Base-by-base conservation (phyloP, 2,113 vertebrate genomes). In the Oxyura jamaicensis region DNA sequence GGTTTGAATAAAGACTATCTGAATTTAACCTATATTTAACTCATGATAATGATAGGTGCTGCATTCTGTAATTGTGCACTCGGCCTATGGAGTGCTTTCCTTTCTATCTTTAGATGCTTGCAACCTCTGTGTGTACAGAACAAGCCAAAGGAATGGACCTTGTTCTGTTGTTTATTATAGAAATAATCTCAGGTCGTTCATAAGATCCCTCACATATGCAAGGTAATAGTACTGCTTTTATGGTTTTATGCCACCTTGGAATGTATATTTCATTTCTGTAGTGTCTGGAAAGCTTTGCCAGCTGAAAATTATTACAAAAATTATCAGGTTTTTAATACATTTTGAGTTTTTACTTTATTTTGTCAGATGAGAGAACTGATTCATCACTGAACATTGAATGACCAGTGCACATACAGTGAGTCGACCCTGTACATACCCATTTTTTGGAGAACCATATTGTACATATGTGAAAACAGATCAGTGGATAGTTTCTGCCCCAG, bases 91-190 rank as follows among this genome's bases (percentile, higher is more conserved):
- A 87, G 59, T 62, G 50, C n/a, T 79, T 80, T 85, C 21, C 65
- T 87, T 85, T 92, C 95, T 96, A 91, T 91, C 82, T 95, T 97
- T 95, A 90, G 90, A 69, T 19, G 28, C 10, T 92, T 76, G 36
- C 58, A 90, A 44, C 36, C 33, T 66, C 41, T 76, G 7, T 62
- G 53, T 50, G 50, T 50, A 56, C 75, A 92, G 28, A 55, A 39
- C 66, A 91, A 86, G 85, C 62, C 41, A 82, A 89, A 78, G 82
- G 36, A 91, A 68, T 20, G 29, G 15, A 11, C 36, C 26, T 87
- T 79, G 39, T 66, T 79, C 41, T 71, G 41, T 15, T 84, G 29
- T 80, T 83, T 87, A 74, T 82, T 73, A 53, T 17, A 76, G 74
- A 95, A 88, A 86, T 17, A 50, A 36, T 39, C 82, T 53, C 55